Base-by-base conservation (phyloP, 2,797 vertebrate genomes). In the Hapalemur alaotrensis region DNA sequence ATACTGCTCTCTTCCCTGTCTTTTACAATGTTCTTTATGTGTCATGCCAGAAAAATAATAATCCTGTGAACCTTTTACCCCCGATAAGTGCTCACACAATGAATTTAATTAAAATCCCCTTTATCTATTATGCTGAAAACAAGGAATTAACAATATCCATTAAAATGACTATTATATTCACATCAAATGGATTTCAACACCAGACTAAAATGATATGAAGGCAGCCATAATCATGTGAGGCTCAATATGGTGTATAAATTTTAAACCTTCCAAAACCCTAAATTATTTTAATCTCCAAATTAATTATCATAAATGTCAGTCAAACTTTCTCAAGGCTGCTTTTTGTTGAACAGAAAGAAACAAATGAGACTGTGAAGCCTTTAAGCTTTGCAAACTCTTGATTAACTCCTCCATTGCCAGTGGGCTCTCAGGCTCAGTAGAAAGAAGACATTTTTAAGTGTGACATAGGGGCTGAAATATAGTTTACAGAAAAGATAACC, bases 51-150 rank as follows among this genome's bases (percentile, higher is more conserved):
- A 90, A 94, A 96, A 97, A 96, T 98, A 98, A 98, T 97, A 96
- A 96, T 93, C 97, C 61, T 95, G 25, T 93, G 95, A 97, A 96
- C 85, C 38, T 89, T 98, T 57, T 98, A 93, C 35, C 82, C 91
- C 93, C 13, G 94, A 97, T 96, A 61, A 81, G 52, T 96, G 73
- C 43, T 87, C 85, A 92, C 94, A 92, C 91, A 98, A 98, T 52
- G 96, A 89, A 97, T 97, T 98, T 96, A 97, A 98, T 98, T 96
- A 97, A 98, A 98, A 96, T 80, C 96, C 92, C 18, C 93, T 97
- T 97, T 98, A 98, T 98, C 63, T 98, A 5, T 95, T 98, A 91
- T 97, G 46, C 70, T 83, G 76, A 96, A 98, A 96, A 96, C 59
- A 98, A 97, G 78, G 97, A 97, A 98, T 97, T 90, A 97, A 95